Conservation (phyloP, 1,140 invertebrate genomes). For the Hydropsyche tenuis region DNA sequence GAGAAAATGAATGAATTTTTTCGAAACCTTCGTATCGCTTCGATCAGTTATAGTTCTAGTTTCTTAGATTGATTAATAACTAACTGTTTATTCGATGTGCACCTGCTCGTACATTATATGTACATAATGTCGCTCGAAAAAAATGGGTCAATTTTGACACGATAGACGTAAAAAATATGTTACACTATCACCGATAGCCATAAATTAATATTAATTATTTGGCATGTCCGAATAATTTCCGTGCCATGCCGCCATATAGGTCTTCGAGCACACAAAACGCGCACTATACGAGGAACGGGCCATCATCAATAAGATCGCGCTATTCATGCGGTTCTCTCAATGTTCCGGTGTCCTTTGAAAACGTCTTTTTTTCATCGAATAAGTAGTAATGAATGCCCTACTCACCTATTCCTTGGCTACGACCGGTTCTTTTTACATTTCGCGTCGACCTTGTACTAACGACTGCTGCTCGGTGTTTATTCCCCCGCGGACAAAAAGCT, state of each 20-base stretch:
- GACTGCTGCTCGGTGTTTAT: neutral
- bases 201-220: neutral
- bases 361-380: slow-evolving; percentile 7
- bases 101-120: neutral
- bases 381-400: slow-evolving; percentile 17
- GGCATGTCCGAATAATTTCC: too few relatives aligned
- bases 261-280: too few relatives aligned
- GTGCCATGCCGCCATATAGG: too few relatives aligned
- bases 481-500: slow-evolving; percentile 2
- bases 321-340: neutral
- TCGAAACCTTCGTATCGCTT: too few relatives aligned
- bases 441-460: slow-evolving; percentile 13
- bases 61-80: neutral
- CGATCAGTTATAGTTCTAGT: too few relatives aligned
- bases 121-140: neutral
- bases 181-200: neutral
- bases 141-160: neutral
- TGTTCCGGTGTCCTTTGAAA: slow-evolving; percentile 19
- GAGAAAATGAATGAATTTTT: too few relatives aligned
- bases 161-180: neutral
- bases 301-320: neutral
- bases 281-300: neutral
- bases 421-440: slow-evolving; percentile 25
- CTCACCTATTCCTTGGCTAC: slow-evolving; percentile 1
- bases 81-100: slow-evolving; percentile 16